Percentiles rank a stretch among this genome's conserved stretches.
Conservation (phyloP, 2,113 vertebrate genomes). For the Esox niger region DNA sequence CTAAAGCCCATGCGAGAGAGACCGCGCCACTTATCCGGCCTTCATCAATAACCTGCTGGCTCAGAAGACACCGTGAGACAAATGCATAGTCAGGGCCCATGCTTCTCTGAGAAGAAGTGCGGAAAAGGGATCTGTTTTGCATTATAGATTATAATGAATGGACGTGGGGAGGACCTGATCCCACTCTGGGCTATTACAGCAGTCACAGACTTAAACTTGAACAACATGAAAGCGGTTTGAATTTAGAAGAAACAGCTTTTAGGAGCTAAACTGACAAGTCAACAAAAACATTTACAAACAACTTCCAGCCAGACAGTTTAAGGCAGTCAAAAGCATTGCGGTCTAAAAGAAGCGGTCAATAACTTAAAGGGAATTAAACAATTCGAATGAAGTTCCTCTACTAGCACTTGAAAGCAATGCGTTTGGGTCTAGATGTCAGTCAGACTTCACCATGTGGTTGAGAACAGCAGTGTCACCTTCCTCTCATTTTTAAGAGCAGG, state of each 20-base stretch:
- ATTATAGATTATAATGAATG: too few relatives aligned
- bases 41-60: constrained; percentile 53
- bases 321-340: too few relatives aligned
- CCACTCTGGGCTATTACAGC: constrained; percentile 25
- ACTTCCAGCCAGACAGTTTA: too few relatives aligned
- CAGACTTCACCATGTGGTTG: not conserved
- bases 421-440: not conserved
- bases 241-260: constrained; percentile 21
- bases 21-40: constrained; percentile 36
- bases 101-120: too few relatives aligned
- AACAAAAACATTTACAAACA: constrained; percentile 10
- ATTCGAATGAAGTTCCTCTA: too few relatives aligned
- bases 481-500: not conserved
- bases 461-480: not conserved
- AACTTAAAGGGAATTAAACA: too few relatives aligned
- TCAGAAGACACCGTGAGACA: constrained; percentile 44
- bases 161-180: too few relatives aligned
- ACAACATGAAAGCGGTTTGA: constrained; percentile 29
- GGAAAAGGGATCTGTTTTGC: too few relatives aligned
- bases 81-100: constrained; percentile 41
- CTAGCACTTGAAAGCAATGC: too few relatives aligned
- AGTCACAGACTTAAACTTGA: constrained; percentile 31
- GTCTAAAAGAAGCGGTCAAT: too few relatives aligned
- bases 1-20: constrained; percentile 27
- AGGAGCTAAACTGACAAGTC: constrained; percentile 32